Base-by-base conservation (phyloP, 2,113 vertebrate species). In the Motacilla alba region DNA sequence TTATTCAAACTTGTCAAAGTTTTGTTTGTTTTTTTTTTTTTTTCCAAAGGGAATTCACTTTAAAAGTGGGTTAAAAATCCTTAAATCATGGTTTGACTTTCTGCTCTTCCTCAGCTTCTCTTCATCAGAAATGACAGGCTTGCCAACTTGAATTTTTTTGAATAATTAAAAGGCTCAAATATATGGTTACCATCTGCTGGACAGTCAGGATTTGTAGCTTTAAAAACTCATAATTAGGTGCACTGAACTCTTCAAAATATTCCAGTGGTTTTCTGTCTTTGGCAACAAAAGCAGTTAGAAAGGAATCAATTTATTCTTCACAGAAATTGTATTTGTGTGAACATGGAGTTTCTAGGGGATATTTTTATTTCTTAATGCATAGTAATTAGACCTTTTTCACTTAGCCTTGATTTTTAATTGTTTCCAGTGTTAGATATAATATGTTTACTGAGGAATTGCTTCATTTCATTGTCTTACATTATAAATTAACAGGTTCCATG, bases 111-210 rank as follows among this genome's bases (percentile, higher is more conserved):
- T 74, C 8, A 7, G 27, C 46, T 86, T 63, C 30, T 77, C 79
- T 63, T 88, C 74, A 24, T 83, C 50, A 83, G 70, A 83, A 56
- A 56, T 70, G 79, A 72, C 82, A 92, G n/a, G 26, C 24, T 90
- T 78, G 23, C 63, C 17, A 12, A 56, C 59, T 60, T 88, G 76
- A 63, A 41, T 37, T 78, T 83, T 83, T 90, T 72, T 67, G 2
- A 90, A 83, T 91, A 94, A 94, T 83, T 93, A 90, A 80, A 76
- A 85, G 16, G 33, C 24, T 74, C 3, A 3, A 73, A 56, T 93
- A 24, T 89, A 74, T 68, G 27, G 43, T 80, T 91, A 83, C 44
- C 56, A 58, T 94, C 68, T 90, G 56, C 79, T 96, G 95, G 92
- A 87, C 76, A 83, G 59, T 68, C 47, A 86, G 68, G 30, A 44